Evolutionary conservation across 2,888 invertebrate species (phyloP), one percentile per base, ranked within the genome.

Genomic region (Silvanus unidentatus): DNA sequence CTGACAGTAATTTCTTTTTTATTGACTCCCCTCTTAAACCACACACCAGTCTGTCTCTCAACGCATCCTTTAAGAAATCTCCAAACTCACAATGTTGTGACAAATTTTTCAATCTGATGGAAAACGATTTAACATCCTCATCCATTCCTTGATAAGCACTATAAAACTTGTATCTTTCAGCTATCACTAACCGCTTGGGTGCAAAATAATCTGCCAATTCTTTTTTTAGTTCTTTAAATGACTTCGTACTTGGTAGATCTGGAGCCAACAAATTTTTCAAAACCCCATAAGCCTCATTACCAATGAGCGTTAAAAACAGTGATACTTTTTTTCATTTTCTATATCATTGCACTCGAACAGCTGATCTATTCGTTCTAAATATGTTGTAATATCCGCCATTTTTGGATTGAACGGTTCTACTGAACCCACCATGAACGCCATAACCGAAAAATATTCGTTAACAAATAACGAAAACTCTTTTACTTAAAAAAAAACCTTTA

Each of bases 151-250:
- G 60, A 30, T 48, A 28, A 11, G 54, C 43, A 37, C 52, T 51
- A 40, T 57, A 55, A 44, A 62, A 60, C 40, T 52, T 53, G 39
- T 54, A 63, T 10, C 56, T 35, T 47, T 63, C 59, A 1, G 57
- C 52, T 13, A 59, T 58, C 4, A 49, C 43, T 32, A 55, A 48
- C 10, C 47, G 43, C 46, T 55, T 52, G 13, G 58, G 55, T 14
- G 36, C 34, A 44, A 15, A 44, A 12, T 40, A 40, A 10, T 15
- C 2, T 34, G 15, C 10, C 27, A 44, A 34, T 11, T 9, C 34
- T 14, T 16, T 11, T 39, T 34, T 40, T 11, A 44, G 32, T 16
- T 32, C 15, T 2, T 32, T 13, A 40, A 9, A 45, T 15, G 41
- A 13, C 16, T 41, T 45, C 3, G 35, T 29, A 15, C 37, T 45